A percentile compares a stretch with the other conserved stretches of the same genome.
Conservation (phyloP, 2,113 vertebrate genomes). For the Boleophthalmus pectinirostris region DNA sequence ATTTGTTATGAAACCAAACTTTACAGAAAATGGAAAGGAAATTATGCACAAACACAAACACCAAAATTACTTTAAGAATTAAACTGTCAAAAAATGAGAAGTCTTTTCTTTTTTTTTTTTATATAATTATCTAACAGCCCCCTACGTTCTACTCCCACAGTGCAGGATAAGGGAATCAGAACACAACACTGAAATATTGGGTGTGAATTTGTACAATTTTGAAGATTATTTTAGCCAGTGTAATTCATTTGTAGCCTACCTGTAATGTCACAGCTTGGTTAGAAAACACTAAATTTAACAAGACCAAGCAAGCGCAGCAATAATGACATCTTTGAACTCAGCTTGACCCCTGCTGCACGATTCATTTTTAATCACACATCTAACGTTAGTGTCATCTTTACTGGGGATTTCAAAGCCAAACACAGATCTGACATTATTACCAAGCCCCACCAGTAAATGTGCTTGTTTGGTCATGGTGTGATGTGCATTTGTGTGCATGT, state of each 20-base stretch:
- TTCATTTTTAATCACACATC: constrained; percentile 47
- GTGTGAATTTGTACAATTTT: neutral
- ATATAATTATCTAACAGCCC: no score
- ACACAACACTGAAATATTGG: neutral
- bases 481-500: neutral
- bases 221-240: neutral
- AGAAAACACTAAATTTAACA: neutral
- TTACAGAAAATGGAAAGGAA: neutral
- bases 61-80: no score
- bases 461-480: neutral
- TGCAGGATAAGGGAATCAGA: neutral
- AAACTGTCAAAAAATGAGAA: no score
- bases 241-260: neutral
- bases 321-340: constrained; percentile 46
- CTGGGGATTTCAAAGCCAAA: neutral
- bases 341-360: constrained; percentile 24
- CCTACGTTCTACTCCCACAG: no score
- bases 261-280: neutral
- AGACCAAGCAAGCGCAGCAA: constrained; percentile 3
- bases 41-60: neutral
- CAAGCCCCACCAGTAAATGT: constrained; percentile 4
- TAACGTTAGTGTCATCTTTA: neutral
- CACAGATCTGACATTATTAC: neutral
- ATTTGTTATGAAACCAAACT: constrained; percentile 1
- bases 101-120: no score